phyloP scores from a whole-genome alignment of 2,113 vertebrate species.

The Nesoenas mayeri region DNA sequence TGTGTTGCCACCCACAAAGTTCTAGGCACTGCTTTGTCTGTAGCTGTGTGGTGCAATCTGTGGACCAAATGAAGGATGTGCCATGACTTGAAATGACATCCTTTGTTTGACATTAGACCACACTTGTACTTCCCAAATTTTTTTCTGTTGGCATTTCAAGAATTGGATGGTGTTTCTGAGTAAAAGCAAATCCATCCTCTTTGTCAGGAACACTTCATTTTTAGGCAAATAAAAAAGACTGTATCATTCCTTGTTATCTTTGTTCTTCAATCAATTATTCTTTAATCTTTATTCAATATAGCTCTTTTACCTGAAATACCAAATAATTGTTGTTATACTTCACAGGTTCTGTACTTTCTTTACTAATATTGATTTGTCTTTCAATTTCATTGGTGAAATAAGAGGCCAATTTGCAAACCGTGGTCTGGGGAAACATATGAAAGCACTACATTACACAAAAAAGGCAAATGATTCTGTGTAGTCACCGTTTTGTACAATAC shows the following conservation, averaged over 20 bases:
- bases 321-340: not conserved
- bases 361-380: not conserved
- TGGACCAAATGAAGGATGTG: constrained; percentile 8
- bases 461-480: not conserved
- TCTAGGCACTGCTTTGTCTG: constrained; percentile 11
- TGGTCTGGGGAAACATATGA: not conserved
- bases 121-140: not conserved
- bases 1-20: constrained; percentile 50
- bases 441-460: not conserved
- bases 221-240: not conserved
- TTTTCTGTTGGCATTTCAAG: constrained; percentile 32
- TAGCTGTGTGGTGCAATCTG: constrained; percentile 19
- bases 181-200: not conserved
- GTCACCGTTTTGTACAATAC: not conserved
- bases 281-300: not conserved
- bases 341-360: not conserved
- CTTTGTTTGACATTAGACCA: constrained; percentile 7
- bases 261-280: not conserved
- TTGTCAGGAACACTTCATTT: not conserved
- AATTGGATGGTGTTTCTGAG: not conserved
- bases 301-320: not conserved
- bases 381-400: not conserved
- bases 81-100: not conserved
- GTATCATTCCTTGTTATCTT: not conserved
- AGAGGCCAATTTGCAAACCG: not conserved